Evolutionary conservation across 2,797 vertebrate genomes (phyloP).

Genomic region (Eulemur coronatus): DNA sequence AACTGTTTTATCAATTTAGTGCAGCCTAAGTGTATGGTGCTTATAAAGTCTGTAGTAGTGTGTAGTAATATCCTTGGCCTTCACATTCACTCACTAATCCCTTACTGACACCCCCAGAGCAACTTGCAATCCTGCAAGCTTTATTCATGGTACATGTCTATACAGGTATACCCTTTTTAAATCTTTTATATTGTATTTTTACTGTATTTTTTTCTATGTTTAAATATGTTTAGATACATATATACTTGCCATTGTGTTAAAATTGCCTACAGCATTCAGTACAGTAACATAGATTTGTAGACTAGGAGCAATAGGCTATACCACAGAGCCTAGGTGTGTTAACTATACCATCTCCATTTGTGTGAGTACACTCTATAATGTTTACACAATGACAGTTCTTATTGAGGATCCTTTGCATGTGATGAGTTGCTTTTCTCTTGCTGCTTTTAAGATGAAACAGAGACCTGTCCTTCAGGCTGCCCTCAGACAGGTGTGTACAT

Average conservation of each 20-base stretch:
- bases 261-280: background rate
- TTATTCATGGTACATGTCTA: background rate
- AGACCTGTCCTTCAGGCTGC: background rate
- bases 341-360: background rate
- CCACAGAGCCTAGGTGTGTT: background rate
- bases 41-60: background rate
- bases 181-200: too few relatives aligned
- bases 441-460: background rate
- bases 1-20: background rate
- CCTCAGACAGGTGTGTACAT: background rate
- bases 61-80: background rate
- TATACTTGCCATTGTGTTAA: background rate
- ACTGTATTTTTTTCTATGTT: background rate
- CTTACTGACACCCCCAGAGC: background rate
- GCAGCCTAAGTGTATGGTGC: background rate
- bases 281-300: background rate
- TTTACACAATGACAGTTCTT: background rate
- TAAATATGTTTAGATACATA: background rate
- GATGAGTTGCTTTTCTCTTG: background rate
- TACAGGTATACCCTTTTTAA: background rate
- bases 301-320: background rate
- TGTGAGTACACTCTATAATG: too few relatives aligned
- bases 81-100: background rate
- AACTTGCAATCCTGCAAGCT: background rate
- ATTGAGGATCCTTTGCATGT: background rate